Evolutionary conservation across 2,888 invertebrate species (phyloP), one percentile per base, ranked within the genome.

Genomic region (Pseudeuparius sepicola): DNA sequence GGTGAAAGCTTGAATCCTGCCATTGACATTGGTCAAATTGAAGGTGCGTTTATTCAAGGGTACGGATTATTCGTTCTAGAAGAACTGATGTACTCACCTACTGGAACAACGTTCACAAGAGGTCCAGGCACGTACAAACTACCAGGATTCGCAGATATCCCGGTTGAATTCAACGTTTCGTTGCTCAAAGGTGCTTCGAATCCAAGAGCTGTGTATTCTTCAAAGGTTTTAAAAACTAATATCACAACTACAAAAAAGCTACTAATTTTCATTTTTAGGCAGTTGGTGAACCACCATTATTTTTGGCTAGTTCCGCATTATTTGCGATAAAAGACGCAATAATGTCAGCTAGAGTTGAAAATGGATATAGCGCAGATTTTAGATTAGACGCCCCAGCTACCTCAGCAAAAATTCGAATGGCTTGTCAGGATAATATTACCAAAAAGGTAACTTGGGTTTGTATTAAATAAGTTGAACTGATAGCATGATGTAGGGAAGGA

Each of bases 91-190:
- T 85, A 85, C 55, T 86, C 90, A 1, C 85, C 90, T 0, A 75
- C 73, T 25, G 94, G 94, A 5, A 74, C 72, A 4, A 59, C 89
- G 20, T 79, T 73, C 50, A 89, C 90, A 0, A 71, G 84, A 53
- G 96, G 94, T 3, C 94, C 94, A 3, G 92, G 93, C 15, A 81
- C 81, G 38, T 96, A 96, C 56, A 96, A 96, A 65, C 73, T 96
- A 31, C 96, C 96, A 6, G 87, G 88, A 1, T 89, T 92, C 56
- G 78, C 81, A 1, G 90, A 94, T 55, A 89, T 93, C 54, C 96
- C 96, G 0, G 69, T 73, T 29, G 82, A 88, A 57, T 90, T 97
- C 54, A 90, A 94, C 59, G 94, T 97, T 0, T 82, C 88, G 4
- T 66, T 97, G 31, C 65, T 97, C 20, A 89, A 88, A 56, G 89